Evolutionary conservation across 2,888 invertebrate species (phyloP).

Genomic region (Mimumesa dahlbomi): DNA sequence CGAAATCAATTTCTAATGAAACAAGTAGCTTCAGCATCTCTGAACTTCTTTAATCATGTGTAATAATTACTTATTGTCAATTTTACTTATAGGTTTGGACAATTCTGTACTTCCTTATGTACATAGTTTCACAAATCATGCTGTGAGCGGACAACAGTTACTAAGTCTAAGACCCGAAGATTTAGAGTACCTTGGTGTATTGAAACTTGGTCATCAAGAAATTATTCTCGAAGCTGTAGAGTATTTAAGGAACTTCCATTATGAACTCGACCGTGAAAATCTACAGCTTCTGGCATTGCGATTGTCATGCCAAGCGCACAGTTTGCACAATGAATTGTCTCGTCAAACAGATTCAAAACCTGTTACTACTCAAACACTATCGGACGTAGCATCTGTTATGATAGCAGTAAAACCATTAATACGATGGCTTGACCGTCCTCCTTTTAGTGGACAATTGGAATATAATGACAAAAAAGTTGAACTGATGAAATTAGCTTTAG

Average conservation of each 20-base stretch:
- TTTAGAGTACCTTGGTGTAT: conserved; percentile 92
- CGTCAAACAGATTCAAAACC: conserved; percentile 83
- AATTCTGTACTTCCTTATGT: conserved; percentile 90
- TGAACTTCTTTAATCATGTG: too few species aligned
- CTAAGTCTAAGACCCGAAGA: conserved; percentile 93
- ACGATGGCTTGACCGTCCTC: conserved; percentile 92
- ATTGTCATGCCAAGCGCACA: conserved; percentile 91
- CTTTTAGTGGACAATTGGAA: conserved; percentile 85
- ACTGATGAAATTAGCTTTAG: conserved; percentile 89
- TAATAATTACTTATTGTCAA: background rate
- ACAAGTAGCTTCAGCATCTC: too few species aligned
- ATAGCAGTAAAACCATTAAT: conserved; percentile 92
- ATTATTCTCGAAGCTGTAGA: conserved; percentile 95
- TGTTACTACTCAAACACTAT: conserved; percentile 90
- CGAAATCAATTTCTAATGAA: too few species aligned
- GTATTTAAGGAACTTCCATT: conserved; percentile 93
- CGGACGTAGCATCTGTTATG: conserved; percentile 92
- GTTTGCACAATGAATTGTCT: conserved; percentile 87
- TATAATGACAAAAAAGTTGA: conserved; percentile 87
- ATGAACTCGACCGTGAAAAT: conserved; percentile 94
- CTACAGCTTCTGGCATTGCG: conserved; percentile 93
- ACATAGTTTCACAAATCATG: conserved; percentile 89
- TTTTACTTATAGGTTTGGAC: conserved; percentile 87
- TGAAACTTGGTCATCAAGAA: conserved; percentile 95
- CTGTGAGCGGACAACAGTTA: conserved; percentile 91